Evolutionary conservation across 2,888 invertebrate species (phyloP), one percentile per base, ranked within the genome.

Genomic region (Xanthorhoe designata): DNA sequence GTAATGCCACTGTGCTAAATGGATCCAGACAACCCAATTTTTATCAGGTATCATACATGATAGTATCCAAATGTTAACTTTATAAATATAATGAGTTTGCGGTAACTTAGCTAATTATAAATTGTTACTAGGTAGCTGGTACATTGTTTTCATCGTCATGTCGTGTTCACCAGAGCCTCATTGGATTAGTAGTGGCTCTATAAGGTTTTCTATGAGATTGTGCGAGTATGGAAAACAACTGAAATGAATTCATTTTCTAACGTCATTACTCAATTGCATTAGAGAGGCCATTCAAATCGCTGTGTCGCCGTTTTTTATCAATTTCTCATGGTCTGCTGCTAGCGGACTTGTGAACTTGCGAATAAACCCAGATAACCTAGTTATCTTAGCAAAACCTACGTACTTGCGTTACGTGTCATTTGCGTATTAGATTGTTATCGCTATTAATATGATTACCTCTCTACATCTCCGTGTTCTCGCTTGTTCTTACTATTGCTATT

Each of bases 211-310:
- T 2, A 13, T n/a, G 10, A 38, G 10, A 38, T 42, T 1, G 38
- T 13, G 38, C 38, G 4, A 13, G 67, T 62, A 64, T 6, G 63
- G 69, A 50, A 24, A 67, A 64, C 61, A 64, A 64, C 61, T 77
- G 75, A 80, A 83, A 80, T 80, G 75, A 76, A 84, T 82, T 83
- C 69, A 78, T 84, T 69, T 65, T 66, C 61, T 80, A 82, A 81
- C 84, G 83, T 85, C 82, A 86, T 78, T 68, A 78, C 78, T 80
- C 78, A 83, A 84, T 86, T 83, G 82, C 83, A 86, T 84, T 84
- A 83, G 80, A 83, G 83, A 82, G 83, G 82, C 83, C 80, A 78
- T 84, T 84, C 71, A 81, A 81, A 81, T 73, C 71, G 73, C 77
- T 77, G 75, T 78, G 76, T 69, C 75, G 73, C 75, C 68, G 71